A percentile compares a stretch with the other conserved stretches of the same genome.
phyloP scores from a whole-genome alignment of 2,888 invertebrate species.

The Mimas tiliae region DNA sequence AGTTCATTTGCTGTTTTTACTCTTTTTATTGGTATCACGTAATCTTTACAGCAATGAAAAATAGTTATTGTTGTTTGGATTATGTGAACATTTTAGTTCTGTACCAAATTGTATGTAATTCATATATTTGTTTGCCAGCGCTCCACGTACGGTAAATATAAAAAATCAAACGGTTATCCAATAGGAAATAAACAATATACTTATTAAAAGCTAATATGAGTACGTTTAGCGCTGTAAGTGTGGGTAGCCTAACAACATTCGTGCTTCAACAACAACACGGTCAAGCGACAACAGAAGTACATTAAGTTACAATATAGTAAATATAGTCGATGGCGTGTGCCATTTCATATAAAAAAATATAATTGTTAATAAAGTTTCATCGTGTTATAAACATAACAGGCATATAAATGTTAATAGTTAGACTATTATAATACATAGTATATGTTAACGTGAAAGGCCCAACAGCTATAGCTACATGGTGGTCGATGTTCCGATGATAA shows the following conservation, averaged over 20 bases:
- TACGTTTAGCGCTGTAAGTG: slow-evolving; percentile 63
- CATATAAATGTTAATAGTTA: slow-evolving; percentile 85
- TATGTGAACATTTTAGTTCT: slow-evolving; percentile 37
- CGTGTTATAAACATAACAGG: slow-evolving; percentile 85
- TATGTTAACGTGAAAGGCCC: slow-evolving; percentile 84
- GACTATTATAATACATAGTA: slow-evolving; percentile 84
- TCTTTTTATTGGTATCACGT: slow-evolving; percentile 7
- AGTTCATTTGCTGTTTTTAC: slow-evolving; percentile 27
- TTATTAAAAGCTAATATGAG: slow-evolving; percentile 36
- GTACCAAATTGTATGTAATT: slow-evolving; percentile 39
- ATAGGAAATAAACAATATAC: slow-evolving; percentile 29
- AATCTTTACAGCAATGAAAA: slow-evolving; percentile 20
- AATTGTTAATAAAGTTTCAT: slow-evolving; percentile 82
- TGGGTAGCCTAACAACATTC: slow-evolving; percentile 78
- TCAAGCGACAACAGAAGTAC: slow-evolving; percentile 81
- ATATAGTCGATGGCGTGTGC: slow-evolving; percentile 85
- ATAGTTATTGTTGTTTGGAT: slow-evolving; percentile 45
- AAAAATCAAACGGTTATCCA: slow-evolving; percentile 35
- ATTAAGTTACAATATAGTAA: slow-evolving; percentile 76
- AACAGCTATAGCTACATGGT: slow-evolving; percentile 84
- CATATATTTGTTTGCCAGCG: slow-evolving; percentile 52
- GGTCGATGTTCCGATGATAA: slow-evolving; percentile 81
- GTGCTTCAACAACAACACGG: slow-evolving; percentile 79
- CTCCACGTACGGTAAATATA: slow-evolving; percentile 47
- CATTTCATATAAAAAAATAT: slow-evolving; percentile 67